Conservation (phyloP, 2,797 vertebrate genomes). For the Ceryle rudis region DNA sequence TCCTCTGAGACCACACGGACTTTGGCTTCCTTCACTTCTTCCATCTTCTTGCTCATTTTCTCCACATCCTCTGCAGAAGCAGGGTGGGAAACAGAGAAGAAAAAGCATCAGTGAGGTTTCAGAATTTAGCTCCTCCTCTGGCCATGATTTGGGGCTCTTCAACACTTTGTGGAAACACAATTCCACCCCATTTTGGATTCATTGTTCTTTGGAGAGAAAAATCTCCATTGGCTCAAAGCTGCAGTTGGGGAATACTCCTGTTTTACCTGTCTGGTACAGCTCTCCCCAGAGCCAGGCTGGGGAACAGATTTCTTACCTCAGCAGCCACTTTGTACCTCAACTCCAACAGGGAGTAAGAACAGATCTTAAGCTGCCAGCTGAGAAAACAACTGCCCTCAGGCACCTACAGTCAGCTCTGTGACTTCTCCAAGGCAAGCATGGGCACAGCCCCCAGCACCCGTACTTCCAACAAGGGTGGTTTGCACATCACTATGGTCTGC, state of each 20-base stretch:
- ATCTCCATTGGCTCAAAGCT: not conserved
- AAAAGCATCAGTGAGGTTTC: not conserved
- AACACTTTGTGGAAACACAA: not conserved
- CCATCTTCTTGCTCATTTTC: constrained; percentile 98
- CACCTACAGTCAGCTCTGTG: not conserved
- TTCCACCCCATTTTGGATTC: not conserved
- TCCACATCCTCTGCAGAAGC: constrained; percentile 90
- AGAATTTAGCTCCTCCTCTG: not conserved
- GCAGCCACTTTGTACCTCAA: not conserved
- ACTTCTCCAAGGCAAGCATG: not conserved
- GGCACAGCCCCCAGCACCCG: not conserved
- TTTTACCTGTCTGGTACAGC: not conserved
- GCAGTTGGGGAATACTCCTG: not conserved
- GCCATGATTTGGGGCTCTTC: not conserved
- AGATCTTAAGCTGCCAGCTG: not conserved
- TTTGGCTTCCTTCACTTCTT: constrained; percentile 89
- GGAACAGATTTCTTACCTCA: not conserved
- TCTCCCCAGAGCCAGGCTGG: not conserved
- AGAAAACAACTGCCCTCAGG: not conserved
- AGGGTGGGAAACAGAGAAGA: not conserved
- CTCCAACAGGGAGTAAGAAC: not conserved
- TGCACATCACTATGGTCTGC: not conserved
- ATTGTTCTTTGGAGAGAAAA: not conserved
- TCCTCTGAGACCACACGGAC: constrained; percentile 90
- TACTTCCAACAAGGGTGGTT: not conserved